These are phyloP conservation scores for Argyresthia albistria DNA, from an alignment of 2,888 invertebrate genomes.

Conservation along the genomic window DNA sequence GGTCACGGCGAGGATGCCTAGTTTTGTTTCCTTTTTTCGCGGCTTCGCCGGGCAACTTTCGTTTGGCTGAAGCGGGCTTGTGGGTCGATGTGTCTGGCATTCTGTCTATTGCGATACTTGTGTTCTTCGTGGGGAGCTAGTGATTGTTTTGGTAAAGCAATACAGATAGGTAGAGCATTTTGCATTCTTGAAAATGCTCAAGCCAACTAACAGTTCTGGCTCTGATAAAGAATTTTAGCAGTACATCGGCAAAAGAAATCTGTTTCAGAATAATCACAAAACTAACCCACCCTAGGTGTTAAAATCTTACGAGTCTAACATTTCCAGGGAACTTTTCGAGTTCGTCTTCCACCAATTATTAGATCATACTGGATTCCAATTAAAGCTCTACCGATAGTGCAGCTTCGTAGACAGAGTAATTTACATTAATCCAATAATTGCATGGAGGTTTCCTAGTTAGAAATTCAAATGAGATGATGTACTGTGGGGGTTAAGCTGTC, in stretches of 20 bases:
- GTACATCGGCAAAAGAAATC: too few relatives aligned
- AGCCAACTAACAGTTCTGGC: too few relatives aligned
- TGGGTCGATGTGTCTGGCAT: neutral
- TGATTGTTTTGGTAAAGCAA: too few relatives aligned
- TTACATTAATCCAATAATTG: conserved; percentile 95
- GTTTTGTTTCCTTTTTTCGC: conserved; percentile 42
- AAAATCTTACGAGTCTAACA: too few relatives aligned
- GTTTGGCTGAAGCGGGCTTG: conserved; percentile 15
- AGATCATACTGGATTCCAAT: conserved; percentile 69
- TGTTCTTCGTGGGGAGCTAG: too few relatives aligned
- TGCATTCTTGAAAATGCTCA: too few relatives aligned
- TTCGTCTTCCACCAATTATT: conserved; percentile 33
- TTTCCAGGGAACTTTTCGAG: neutral
- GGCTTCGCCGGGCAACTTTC: conserved; percentile 33
- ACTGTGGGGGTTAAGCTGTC: conserved; percentile 57
- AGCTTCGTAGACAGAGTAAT: conserved; percentile 85
- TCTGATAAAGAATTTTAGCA: too few relatives aligned
- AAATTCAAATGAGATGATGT: conserved; percentile 92
- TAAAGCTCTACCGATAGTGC: conserved; percentile 71
- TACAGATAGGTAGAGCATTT: too few relatives aligned
- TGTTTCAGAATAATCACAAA: too few relatives aligned
- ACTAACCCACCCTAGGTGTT: too few relatives aligned
- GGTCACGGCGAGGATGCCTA: conserved; percentile 65
- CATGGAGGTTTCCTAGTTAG: conserved; percentile 93
- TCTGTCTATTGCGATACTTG: neutral